A percentile compares a stretch with the other conserved stretches of the same genome.
Conservation (phyloP, 1,140 invertebrate genomes). For the Mizuhopecten yessoensis region DNA sequence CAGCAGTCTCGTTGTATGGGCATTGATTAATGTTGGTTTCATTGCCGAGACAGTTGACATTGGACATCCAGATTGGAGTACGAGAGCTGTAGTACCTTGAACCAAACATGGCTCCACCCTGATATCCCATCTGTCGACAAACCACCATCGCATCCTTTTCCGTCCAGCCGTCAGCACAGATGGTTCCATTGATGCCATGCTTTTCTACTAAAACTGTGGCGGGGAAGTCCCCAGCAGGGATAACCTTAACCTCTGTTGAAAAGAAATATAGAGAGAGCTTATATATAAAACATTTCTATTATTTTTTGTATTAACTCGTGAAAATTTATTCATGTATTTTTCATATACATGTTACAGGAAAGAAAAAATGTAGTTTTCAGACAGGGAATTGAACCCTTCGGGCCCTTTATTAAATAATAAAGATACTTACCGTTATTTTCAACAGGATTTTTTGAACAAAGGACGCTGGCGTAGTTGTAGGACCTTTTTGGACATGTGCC, state of each 20-base stretch:
- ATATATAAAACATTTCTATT: no score
- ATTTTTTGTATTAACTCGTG: no score
- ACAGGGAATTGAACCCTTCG: no score
- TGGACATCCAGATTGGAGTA: constrained; percentile 63
- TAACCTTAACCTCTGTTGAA: constrained; percentile 43
- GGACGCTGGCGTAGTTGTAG: constrained; percentile 71
- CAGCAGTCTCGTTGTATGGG: constrained; percentile 58
- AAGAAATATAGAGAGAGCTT: not conserved
- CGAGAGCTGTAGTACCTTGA: constrained; percentile 66
- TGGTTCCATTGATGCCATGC: constrained; percentile 88
- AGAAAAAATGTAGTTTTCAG: no score
- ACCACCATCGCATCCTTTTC: constrained; percentile 88
- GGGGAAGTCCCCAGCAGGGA: constrained; percentile 57
- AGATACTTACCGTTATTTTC: constrained; percentile 58
- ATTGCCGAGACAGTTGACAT: constrained; percentile 63
- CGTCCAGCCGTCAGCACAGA: constrained; percentile 91
- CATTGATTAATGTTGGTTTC: constrained; percentile 68
- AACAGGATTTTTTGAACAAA: constrained; percentile 68
- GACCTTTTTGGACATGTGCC: constrained; percentile 64
- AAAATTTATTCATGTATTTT: no score
- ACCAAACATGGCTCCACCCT: constrained; percentile 68
- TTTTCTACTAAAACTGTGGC: constrained; percentile 87
- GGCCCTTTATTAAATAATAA: not conserved
- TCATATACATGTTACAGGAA: no score
- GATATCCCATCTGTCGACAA: constrained; percentile 88